A percentile compares a stretch with the other conserved stretches of the same genome.
These are phyloP conservation scores for Castor canadensis DNA, from an alignment of 2,113 vertebrate species.

Conservation along the genomic window DNA sequence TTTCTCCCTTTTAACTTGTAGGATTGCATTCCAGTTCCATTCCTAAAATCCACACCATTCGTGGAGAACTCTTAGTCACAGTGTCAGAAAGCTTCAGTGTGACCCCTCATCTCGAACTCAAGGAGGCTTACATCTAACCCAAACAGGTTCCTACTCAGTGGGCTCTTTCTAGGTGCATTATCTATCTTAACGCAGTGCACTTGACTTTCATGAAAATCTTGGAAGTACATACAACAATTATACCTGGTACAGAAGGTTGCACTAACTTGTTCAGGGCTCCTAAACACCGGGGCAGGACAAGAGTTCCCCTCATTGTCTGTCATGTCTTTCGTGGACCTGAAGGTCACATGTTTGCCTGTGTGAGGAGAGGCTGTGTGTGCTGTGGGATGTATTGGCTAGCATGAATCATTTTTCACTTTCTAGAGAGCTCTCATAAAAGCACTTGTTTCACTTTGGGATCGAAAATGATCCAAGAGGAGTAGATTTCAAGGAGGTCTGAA, in stretches of 20 bases:
- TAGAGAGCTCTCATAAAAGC: background rate
- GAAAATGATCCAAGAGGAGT: background rate
- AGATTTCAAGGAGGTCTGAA: background rate
- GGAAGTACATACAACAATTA: too few relatives aligned
- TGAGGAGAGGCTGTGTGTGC: background rate
- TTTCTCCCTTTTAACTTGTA: background rate
- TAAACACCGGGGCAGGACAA: background rate
- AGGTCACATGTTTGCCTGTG: background rate
- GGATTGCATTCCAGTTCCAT: background rate
- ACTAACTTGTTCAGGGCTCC: background rate
- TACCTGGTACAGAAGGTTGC: too few relatives aligned
- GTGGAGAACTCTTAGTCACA: background rate
- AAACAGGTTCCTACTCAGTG: background rate
- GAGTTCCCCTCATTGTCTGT: background rate
- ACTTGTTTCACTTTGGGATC: background rate
- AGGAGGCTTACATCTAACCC: background rate
- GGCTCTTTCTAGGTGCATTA: too few relatives aligned
- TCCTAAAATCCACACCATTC: background rate
- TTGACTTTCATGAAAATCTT: background rate
- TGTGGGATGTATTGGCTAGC: fast-evolving
- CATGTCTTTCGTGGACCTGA: background rate
- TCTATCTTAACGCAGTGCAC: background rate
- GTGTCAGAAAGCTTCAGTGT: background rate
- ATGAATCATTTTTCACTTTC: background rate
- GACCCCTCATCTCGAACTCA: background rate